These are phyloP conservation scores for Nemurella pictetii DNA, from an alignment of 2,888 invertebrate species.

Conservation along the genomic window DNA sequence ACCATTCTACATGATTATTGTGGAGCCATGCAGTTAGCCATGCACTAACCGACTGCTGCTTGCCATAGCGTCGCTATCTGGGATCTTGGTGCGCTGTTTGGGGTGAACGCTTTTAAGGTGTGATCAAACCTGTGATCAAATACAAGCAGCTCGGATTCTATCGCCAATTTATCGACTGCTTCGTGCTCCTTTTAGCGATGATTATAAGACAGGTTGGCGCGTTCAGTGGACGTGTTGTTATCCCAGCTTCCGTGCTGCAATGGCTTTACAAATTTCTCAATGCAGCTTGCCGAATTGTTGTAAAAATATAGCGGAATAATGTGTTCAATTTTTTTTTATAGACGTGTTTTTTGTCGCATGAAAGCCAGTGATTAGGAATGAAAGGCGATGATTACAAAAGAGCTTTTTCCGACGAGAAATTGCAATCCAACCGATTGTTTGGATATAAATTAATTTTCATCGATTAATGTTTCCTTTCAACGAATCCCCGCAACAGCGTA, in stretches of 20 bases:
- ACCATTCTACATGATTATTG: background rate
- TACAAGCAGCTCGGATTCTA: background rate
- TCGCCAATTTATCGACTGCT: background rate
- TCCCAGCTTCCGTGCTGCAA: background rate
- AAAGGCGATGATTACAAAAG: background rate
- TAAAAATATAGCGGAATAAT: background rate
- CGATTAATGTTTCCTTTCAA: background rate
- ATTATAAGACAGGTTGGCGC: background rate
- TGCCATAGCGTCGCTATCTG: background rate
- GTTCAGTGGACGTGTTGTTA: background rate
- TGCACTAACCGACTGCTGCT: too few relatives aligned
- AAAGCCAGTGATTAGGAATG: background rate
- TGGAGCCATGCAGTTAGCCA: background rate
- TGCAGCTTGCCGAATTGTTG: background rate
- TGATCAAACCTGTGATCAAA: background rate
- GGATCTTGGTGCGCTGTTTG: background rate
- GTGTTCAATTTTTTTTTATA: background rate
- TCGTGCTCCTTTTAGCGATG: background rate
- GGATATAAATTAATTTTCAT: background rate
- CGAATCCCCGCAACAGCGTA: too few relatives aligned
- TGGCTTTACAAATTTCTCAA: background rate
- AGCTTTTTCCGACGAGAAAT: background rate
- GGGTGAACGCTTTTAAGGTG: background rate
- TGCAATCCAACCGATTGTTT: background rate
- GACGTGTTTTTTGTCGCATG: background rate